Conservation (phyloP, 2,113 vertebrate genomes). For the Malurus melanocephalus region DNA sequence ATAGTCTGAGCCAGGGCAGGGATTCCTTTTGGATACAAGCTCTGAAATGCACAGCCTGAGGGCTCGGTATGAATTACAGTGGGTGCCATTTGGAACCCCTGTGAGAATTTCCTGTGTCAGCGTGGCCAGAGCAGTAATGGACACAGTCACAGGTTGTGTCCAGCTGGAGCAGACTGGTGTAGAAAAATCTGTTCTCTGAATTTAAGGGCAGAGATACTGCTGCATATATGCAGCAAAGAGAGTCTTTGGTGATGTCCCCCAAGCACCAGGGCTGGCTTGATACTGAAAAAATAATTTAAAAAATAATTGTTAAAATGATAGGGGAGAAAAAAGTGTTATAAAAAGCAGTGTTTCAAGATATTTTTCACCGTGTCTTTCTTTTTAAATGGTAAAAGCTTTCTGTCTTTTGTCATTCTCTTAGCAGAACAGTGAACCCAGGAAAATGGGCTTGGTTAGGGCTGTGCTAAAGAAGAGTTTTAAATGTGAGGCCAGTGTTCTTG, state of each 20-base stretch:
- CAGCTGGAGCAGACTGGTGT: neutral
- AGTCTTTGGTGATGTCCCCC: neutral
- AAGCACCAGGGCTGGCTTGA: neutral
- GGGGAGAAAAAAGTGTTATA: accelerated
- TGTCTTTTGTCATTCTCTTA: neutral
- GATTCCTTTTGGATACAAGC: neutral
- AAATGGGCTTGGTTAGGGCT: neutral
- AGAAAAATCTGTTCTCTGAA: neutral
- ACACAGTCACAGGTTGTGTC: neutral
- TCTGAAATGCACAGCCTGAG: neutral
- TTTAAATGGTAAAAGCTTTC: neutral
- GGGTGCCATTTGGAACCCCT: neutral
- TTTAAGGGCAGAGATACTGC: neutral
- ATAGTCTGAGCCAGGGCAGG: neutral
- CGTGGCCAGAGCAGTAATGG: neutral
- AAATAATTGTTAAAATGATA: neutral
- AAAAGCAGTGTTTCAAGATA: neutral
- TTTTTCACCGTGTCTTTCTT: neutral
- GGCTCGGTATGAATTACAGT: neutral
- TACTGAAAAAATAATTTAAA: neutral
- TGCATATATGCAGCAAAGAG: neutral
- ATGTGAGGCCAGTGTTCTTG: neutral
- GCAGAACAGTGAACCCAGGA: neutral
- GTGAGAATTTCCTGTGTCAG: neutral
- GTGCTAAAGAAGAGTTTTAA: neutral